Evolutionary conservation across 2,797 vertebrate genomes (phyloP), one percentile per base, ranked within the genome.

Genomic region (Remorina albescens): DNA sequence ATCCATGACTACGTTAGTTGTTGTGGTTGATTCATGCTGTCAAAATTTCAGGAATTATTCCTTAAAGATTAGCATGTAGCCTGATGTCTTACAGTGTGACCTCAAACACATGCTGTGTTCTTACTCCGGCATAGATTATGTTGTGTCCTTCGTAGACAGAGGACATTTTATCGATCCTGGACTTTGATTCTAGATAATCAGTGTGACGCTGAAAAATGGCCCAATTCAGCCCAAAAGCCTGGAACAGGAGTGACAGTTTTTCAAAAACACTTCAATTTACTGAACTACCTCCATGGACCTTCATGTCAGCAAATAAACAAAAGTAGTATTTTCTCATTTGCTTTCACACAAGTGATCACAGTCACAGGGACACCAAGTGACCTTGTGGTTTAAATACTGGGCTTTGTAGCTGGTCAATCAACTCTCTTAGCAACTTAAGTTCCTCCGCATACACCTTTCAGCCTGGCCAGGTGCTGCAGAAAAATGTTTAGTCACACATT

Each of bases 181-280:
- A 56, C 56, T 69, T 63, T 74, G 55, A 51, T 47, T 71, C n/a
- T 54, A 56, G 9, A 76, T 59, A 70, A 78, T 85, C 78, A 60
- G 78, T 63, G 15, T 16, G 7, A 26, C 19, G 34, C 30, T 66
- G 8, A 51, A 67, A 76, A 79, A 67, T 42, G 2, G 3, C 9
- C 39, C 36, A 51, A 73, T 34, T 64, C 37, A 56, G 71, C 26
- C 65, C 51, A 23, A 71, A 56, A 69, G 60, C 39, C 9, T 28
- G 23, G 21, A 36, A 60, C 44, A 23, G 28, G 10, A 61, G 55
- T 66, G 8, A 47, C 2, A 25, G 8, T 21, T 30, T 60, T 76
- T 61, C 51, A 41, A 10, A 67, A 57, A 67, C 26, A 55, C 46
- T 46, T 61, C 3, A 30, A 2, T 32, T 5, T 25, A 47, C 1